These are phyloP conservation scores for Piezodorus guildinii DNA, from an alignment of 1,140 invertebrate genomes.

Conservation along the genomic window DNA sequence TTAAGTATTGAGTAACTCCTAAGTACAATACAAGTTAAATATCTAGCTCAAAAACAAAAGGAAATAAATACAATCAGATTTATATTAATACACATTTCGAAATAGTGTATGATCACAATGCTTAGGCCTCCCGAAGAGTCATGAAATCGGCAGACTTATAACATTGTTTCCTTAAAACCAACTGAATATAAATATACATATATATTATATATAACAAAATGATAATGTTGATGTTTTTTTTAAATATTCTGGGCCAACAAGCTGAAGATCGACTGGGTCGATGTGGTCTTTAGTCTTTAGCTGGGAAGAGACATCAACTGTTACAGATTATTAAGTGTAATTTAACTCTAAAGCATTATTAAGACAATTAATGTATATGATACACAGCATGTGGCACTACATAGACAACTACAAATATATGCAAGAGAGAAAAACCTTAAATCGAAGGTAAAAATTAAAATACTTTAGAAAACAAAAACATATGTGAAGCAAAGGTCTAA, in stretches of 20 bases:
- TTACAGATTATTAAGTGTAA: conserved; percentile 18
- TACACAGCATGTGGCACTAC: conserved; percentile 12
- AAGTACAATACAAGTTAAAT: background rate
- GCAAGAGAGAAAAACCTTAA: conserved; percentile 17
- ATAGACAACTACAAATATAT: conserved; percentile 17
- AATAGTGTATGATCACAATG: background rate
- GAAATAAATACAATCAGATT: background rate
- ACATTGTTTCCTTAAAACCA: too few relatives aligned
- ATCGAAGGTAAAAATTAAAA: conserved; percentile 11
- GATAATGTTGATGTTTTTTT: too few relatives aligned
- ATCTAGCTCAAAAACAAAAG: background rate
- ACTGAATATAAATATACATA: too few relatives aligned
- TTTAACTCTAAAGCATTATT: conserved; percentile 15
- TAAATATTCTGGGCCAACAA: too few relatives aligned
- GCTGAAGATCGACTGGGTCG: too few relatives aligned
- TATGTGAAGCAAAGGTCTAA: background rate
- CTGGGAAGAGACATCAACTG: background rate
- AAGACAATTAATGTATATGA: conserved; percentile 14
- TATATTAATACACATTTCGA: background rate
- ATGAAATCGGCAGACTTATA: too few relatives aligned
- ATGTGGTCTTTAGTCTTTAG: too few relatives aligned
- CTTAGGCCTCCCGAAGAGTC: conserved; percentile 3
- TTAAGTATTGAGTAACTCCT: background rate
- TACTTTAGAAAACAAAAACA: background rate
- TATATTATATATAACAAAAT: too few relatives aligned